These are phyloP conservation scores for Enteromius treurensis DNA, from an alignment of 2,797 vertebrate genomes.

Conservation along the genomic window DNA sequence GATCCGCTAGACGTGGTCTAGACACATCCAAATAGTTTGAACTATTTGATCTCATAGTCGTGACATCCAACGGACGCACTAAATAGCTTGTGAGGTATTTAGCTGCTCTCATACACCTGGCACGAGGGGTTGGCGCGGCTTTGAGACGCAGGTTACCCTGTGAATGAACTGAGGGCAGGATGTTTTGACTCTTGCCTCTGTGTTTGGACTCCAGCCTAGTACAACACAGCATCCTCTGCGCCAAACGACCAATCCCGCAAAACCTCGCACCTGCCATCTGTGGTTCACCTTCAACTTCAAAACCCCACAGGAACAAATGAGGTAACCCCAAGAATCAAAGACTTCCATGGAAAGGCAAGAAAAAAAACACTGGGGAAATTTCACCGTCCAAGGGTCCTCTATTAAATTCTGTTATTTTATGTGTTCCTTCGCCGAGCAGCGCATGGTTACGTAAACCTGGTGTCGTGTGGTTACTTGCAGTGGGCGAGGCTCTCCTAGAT, in stretches of 20 bases:
- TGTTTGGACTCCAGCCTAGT: not conserved
- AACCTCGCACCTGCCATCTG: slow-evolving; percentile 30
- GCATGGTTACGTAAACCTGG: slow-evolving; percentile 26
- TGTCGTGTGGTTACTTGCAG: not conserved
- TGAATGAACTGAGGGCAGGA: slow-evolving; percentile 39
- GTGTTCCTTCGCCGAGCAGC: not conserved
- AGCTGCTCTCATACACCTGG: slow-evolving; percentile 38
- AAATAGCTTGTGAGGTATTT: slow-evolving; percentile 22
- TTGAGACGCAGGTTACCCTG: slow-evolving; percentile 19
- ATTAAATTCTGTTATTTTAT: slow-evolving; percentile 37
- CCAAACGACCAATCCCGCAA: not conserved
- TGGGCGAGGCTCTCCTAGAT: not conserved
- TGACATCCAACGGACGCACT: slow-evolving; percentile 8
- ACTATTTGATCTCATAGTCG: slow-evolving; percentile 30
- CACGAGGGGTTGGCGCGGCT: slow-evolving; percentile 33
- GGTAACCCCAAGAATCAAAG: slow-evolving; percentile 32
- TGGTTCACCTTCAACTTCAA: slow-evolving; percentile 1
- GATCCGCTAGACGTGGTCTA: slow-evolving; percentile 27
- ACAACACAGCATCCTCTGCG: slow-evolving; percentile 13
- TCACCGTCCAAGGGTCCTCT: not conserved
- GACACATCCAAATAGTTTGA: slow-evolving; percentile 31
- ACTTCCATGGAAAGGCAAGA: not conserved
- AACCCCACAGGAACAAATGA: slow-evolving; percentile 3
- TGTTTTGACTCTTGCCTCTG: slow-evolving; percentile 21
- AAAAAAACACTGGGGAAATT: not conserved